These are phyloP conservation scores for Tympanoctomys barrerae DNA, from an alignment of 2,797 vertebrate species.

Conservation along the genomic window DNA sequence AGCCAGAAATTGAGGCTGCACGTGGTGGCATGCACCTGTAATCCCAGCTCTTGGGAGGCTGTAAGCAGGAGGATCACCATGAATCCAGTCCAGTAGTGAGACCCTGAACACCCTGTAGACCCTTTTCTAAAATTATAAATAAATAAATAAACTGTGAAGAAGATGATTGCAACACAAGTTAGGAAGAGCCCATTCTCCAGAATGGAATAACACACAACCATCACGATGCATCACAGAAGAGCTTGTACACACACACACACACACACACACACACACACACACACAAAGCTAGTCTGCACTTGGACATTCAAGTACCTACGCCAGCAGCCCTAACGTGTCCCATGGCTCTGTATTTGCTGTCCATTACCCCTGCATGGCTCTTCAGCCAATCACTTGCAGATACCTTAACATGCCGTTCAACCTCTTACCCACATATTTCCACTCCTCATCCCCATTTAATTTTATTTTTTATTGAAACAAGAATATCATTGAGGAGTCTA, in stretches of 20 bases:
- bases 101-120: no score
- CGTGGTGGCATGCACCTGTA: no score
- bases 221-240: not conserved
- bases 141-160: not conserved
- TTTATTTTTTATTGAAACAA: not conserved
- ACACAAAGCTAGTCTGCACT: not conserved
- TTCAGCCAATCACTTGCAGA: not conserved
- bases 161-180: not conserved
- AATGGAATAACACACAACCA: not conserved
- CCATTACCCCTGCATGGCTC: not conserved
- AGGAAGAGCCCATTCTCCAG: not conserved
- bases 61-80: no score
- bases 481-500: not conserved
- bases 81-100: no score
- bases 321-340: not conserved
- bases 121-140: no score
- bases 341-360: no score
- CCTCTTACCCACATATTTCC: no score
- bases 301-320: not conserved
- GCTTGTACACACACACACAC: not conserved
- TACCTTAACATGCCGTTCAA: not conserved
- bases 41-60: no score
- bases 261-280: not conserved
- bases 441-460: not conserved
- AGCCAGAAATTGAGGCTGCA: no score